Conservation (phyloP, 2,797 vertebrate genomes). For the Falco naumanni region DNA sequence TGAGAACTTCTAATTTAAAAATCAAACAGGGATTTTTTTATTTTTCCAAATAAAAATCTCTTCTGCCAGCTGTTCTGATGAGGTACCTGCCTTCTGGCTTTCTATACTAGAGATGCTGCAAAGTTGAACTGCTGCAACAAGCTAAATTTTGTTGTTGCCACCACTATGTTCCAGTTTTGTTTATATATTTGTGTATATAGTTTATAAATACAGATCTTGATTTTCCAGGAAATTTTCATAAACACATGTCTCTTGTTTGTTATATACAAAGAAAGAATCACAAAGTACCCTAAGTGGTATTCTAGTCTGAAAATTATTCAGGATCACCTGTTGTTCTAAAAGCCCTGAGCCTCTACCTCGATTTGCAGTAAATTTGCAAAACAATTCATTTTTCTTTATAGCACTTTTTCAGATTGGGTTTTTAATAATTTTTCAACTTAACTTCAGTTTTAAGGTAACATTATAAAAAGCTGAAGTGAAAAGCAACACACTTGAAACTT, state of each 20-base stretch:
- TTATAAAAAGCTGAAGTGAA: neutral
- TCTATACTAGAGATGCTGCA: neutral
- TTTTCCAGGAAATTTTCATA: neutral
- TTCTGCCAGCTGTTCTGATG: neutral
- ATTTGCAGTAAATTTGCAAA: neutral
- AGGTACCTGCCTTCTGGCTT: neutral
- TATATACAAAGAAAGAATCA: neutral
- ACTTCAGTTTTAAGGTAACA: neutral
- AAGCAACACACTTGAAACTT: neutral
- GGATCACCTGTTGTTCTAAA: neutral
- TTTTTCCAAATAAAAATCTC: neutral
- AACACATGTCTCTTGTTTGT: neutral
- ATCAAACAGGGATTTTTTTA: neutral
- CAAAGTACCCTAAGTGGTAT: neutral
- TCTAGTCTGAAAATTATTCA: neutral
- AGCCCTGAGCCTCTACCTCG: neutral
- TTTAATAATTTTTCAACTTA: neutral
- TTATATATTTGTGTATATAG: neutral
- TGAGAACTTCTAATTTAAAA: neutral
- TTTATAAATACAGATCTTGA: neutral
- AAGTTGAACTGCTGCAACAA: slow-evolving; percentile 14
- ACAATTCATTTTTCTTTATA: neutral
- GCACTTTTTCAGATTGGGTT: neutral
- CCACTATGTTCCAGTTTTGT: neutral
- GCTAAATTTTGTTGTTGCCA: slow-evolving; percentile 32